These are phyloP conservation scores for Emberiza fucata DNA, from an alignment of 2,113 vertebrate genomes.

Conservation along the genomic window DNA sequence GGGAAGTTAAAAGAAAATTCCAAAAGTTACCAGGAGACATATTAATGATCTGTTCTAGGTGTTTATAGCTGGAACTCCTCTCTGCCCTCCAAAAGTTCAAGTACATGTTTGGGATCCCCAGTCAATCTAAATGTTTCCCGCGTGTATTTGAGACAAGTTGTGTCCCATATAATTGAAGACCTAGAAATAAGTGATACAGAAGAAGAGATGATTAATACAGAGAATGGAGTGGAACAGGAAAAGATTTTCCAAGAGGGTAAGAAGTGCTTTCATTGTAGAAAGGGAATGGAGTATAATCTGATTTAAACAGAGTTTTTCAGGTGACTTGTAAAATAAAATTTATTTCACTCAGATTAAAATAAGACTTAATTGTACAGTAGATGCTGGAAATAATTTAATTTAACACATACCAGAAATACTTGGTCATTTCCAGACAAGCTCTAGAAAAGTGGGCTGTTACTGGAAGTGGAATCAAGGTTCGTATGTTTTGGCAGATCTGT, in stretches of 20 bases:
- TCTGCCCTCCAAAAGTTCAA: neutral
- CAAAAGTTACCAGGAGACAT: neutral
- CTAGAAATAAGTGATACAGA: neutral
- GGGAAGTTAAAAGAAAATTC: neutral
- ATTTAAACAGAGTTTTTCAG: neutral
- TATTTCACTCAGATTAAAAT: neutral
- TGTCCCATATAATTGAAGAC: neutral
- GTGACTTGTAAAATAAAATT: neutral
- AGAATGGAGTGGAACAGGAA: neutral
- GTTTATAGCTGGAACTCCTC: neutral
- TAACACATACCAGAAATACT: neutral
- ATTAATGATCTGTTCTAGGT: constrained; percentile 6
- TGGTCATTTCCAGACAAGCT: neutral
- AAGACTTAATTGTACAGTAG: neutral
- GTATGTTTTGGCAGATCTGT: rapidly evolving
- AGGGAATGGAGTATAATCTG: neutral
- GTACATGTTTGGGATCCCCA: neutral
- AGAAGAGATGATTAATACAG: neutral
- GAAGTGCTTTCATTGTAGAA: neutral
- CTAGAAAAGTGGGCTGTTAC: neutral
- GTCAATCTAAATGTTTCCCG: neutral
- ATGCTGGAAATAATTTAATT: neutral
- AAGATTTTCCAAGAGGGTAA: neutral
- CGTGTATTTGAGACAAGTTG: neutral
- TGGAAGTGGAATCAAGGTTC: neutral